These are phyloP conservation scores for Ridgeia piscesae DNA, from an alignment of 1,140 invertebrate species.

Conservation along the genomic window DNA sequence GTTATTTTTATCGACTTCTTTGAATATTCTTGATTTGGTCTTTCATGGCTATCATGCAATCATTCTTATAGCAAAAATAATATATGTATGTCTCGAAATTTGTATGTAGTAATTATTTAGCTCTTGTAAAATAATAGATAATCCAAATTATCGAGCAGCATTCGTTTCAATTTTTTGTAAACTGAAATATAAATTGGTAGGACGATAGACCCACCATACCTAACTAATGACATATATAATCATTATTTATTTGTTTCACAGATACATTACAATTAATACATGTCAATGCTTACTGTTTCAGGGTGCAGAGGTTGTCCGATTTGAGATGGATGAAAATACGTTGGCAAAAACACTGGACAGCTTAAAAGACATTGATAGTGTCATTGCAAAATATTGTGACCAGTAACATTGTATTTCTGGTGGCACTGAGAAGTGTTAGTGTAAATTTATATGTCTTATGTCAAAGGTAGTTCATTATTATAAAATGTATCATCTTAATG, in stretches of 20 bases:
- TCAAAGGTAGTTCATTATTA: background rate
- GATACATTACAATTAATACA: background rate
- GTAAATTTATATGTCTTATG: background rate
- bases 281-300: constrained; percentile 23
- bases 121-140: no score
- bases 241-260: background rate
- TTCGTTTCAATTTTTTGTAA: no score
- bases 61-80: no score
- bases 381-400: background rate
- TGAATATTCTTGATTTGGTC: no score
- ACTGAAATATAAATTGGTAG: background rate
- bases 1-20: no score
- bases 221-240: no score
- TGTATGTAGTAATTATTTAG: no score
- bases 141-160: no score
- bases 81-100: no score
- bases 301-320: constrained; percentile 26
- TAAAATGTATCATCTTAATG: constrained; percentile 2
- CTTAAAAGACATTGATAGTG: constrained; percentile 27
- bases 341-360: constrained; percentile 16
- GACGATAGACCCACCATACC: background rate
- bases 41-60: no score
- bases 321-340: constrained; percentile 30
- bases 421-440: background rate
- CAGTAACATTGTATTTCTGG: background rate